These are phyloP conservation scores for Pyrrhura leucotis DNA, from an alignment of 2,797 vertebrate species.

Conservation along the genomic window DNA sequence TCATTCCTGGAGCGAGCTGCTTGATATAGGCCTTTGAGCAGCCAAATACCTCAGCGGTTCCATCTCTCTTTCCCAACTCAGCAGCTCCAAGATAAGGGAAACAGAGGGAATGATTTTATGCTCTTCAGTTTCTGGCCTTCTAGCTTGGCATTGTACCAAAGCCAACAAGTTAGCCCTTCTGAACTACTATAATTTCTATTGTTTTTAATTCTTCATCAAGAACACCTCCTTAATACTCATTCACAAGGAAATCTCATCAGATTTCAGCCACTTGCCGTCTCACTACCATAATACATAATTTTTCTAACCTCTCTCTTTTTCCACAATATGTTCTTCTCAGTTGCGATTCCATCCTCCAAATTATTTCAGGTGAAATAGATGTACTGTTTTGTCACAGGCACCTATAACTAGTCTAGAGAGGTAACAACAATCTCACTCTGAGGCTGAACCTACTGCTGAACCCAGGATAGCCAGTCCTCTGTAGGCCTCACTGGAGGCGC, in stretches of 20 bases:
- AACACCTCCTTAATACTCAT: background rate
- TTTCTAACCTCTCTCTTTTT: background rate
- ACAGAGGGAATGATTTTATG: background rate
- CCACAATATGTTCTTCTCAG: background rate
- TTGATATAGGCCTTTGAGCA: background rate
- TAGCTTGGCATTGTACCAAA: background rate
- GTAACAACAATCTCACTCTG: background rate
- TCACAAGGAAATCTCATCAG: background rate
- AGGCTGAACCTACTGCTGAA: too few species aligned
- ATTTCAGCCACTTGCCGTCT: background rate
- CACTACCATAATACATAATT: rapidly evolving
- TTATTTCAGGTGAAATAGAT: background rate
- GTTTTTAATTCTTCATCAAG: background rate
- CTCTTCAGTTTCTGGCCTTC: background rate
- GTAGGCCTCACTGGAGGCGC: background rate
- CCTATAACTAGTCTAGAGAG: background rate
- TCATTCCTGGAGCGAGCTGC: background rate
- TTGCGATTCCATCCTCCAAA: background rate
- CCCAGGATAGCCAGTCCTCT: background rate
- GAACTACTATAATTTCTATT: background rate
- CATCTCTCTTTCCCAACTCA: background rate
- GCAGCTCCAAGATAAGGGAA: background rate
- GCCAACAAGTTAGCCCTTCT: background rate
- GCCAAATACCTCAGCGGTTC: background rate
- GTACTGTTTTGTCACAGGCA: background rate